Conservation (phyloP, 2,797 vertebrate species). For the Bradypus variegatus region DNA sequence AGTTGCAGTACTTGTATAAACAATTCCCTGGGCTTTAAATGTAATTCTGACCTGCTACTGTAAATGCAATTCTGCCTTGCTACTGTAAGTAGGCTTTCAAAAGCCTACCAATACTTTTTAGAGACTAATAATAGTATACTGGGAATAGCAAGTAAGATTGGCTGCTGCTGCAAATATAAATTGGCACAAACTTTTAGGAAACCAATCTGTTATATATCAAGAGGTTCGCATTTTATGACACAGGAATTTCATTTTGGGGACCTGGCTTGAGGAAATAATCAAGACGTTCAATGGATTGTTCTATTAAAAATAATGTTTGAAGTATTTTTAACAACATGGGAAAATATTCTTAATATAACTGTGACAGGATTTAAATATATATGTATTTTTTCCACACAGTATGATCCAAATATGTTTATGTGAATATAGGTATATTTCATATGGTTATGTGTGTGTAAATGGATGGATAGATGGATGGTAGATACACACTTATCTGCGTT, state of each 20-base stretch:
- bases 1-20: neutral
- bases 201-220: neutral
- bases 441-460: neutral
- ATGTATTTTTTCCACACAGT: neutral
- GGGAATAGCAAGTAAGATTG: neutral
- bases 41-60: neutral
- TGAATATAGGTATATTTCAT: neutral
- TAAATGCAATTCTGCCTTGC: neutral
- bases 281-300: neutral
- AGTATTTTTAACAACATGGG: slow-evolving; percentile 3
- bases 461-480: neutral
- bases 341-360: slow-evolving; percentile 20
- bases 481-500: neutral
- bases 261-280: neutral
- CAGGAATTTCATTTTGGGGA: slow-evolving; percentile 18
- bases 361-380: neutral
- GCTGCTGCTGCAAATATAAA: neutral
- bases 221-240: neutral
- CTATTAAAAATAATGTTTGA: neutral
- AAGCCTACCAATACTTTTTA: neutral
- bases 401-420: neutral
- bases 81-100: slow-evolving; percentile 10
- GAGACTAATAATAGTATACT: neutral
- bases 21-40: neutral
- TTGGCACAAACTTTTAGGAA: slow-evolving; percentile 5